Percentiles rank a stretch among this genome's conserved stretches.
Conservation (phyloP, 2,797 vertebrate species). For the Poeciliopsis gracilis region DNA sequence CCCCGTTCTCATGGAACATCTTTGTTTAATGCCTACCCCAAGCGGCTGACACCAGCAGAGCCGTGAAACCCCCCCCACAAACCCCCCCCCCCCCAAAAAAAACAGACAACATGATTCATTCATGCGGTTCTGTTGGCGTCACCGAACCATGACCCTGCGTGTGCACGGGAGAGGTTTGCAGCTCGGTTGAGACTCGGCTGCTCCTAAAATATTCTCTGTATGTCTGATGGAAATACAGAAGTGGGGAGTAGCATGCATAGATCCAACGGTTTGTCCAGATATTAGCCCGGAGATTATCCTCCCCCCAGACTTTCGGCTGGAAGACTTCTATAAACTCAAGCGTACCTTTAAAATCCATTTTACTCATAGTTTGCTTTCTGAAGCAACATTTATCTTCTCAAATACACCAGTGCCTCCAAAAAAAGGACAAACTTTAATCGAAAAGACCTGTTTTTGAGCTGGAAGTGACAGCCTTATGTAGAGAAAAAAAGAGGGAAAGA, state of each 20-base stretch:
- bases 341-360: conserved; percentile 19
- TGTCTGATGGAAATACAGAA: neutral
- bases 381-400: conserved; percentile 19
- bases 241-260: neutral
- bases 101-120: too few relatives aligned
- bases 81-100: too few relatives aligned
- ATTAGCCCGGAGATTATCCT: neutral
- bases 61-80: too few relatives aligned
- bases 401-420: conserved; percentile 1
- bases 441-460: conserved; percentile 19
- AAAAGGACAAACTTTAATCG: neutral
- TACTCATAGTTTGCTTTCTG: conserved; percentile 5
- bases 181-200: too few relatives aligned
- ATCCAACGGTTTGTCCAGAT: neutral
- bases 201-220: too few relatives aligned
- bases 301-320: neutral
- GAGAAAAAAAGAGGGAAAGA: conserved; percentile 1
- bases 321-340: conserved; percentile 2
- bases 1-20: too few relatives aligned
- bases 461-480: neutral
- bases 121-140: too few relatives aligned
- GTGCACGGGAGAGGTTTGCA: too few relatives aligned
- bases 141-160: too few relatives aligned
- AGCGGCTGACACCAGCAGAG: too few relatives aligned
- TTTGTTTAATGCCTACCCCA: too few relatives aligned